A percentile compares a stretch with the other conserved stretches of the same genome.
These are phyloP conservation scores for Drosophila barbarae DNA, from an alignment of 2,888 invertebrate genomes.

Conservation along the genomic window DNA sequence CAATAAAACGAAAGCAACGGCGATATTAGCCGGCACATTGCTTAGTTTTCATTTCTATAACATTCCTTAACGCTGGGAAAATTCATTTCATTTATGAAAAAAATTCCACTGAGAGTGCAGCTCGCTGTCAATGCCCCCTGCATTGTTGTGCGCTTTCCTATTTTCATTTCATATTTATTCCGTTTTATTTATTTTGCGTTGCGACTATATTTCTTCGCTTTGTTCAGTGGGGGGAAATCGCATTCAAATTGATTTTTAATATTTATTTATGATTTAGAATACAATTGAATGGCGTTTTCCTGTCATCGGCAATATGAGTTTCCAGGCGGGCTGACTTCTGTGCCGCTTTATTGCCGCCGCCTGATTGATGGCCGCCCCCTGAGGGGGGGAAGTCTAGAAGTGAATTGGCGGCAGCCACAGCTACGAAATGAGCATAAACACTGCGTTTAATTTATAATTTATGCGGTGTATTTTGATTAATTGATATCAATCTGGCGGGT, in stretches of 20 bases:
- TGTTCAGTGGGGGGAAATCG: conserved; percentile 20
- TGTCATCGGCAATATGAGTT: conserved; percentile 26
- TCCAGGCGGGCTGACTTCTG: conserved; percentile 13
- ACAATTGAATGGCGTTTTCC: conserved; percentile 50
- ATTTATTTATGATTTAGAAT: conserved; percentile 65
- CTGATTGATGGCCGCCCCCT: conserved; percentile 59
- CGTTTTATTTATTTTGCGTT: conserved; percentile 1
- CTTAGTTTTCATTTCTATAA: background rate
- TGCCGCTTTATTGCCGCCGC: conserved; percentile 49
- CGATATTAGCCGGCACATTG: background rate
- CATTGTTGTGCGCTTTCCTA: conserved; percentile 6
- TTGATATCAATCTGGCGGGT: conserved; percentile 64
- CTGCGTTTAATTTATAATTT: conserved; percentile 71
- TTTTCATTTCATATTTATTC: conserved; percentile 13
- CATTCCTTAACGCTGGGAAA: background rate
- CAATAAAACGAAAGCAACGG: background rate
- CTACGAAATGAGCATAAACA: conserved; percentile 37
- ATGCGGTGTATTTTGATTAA: conserved; percentile 69
- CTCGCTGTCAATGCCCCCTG: background rate
- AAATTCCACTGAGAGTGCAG: background rate
- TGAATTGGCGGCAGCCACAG: conserved; percentile 18
- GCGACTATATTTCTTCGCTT: conserved; percentile 7
- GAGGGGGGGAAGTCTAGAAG: background rate
- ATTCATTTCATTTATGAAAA: background rate
- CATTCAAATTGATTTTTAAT: conserved; percentile 57